Evolutionary conservation across 2,888 invertebrate genomes (phyloP).

Genomic region (Choristoneura rosaceana): DNA sequence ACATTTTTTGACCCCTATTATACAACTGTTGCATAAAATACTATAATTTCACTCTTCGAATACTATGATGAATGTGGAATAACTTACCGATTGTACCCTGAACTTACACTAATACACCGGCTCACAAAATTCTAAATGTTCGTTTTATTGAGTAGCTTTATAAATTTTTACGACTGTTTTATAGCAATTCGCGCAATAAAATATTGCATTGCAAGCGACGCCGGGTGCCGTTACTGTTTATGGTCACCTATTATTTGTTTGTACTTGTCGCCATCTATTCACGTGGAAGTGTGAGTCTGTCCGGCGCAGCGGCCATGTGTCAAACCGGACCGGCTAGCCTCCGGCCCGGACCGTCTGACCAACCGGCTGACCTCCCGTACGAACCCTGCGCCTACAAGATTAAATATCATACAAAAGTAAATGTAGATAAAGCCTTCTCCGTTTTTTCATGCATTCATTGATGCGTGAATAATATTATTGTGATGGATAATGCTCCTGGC

Average conservation of each 20-base stretch:
- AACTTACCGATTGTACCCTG: conserved; percentile 56
- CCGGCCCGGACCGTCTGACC: background rate
- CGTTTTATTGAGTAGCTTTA: conserved; percentile 78
- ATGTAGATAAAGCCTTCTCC: background rate
- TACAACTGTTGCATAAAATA: too few relatives aligned
- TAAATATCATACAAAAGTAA: conserved; percentile 15
- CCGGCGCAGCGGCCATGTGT: conserved; percentile 43
- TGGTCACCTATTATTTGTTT: conserved; percentile 60
- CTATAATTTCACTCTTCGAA: background rate
- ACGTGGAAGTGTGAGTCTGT: conserved; percentile 44
- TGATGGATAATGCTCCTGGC: conserved; percentile 1
- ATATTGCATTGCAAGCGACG: conserved; percentile 63
- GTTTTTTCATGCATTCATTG: conserved; percentile 4
- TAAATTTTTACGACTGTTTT: conserved; percentile 78
- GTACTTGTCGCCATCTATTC: conserved; percentile 53
- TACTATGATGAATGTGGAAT: conserved; percentile 13
- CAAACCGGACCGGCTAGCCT: conserved; percentile 39
- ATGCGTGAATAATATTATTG: conserved; percentile 7
- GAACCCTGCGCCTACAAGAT: conserved; percentile 9
- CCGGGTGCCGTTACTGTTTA: conserved; percentile 61
- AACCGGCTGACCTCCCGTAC: conserved; percentile 2
- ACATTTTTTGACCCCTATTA: too few relatives aligned
- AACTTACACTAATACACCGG: conserved; percentile 71
- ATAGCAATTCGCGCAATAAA: conserved; percentile 77
- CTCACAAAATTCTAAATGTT: conserved; percentile 73